Evolutionary conservation across 2,797 vertebrate genomes (phyloP).

Genomic region (Crotalus adamanteus): DNA sequence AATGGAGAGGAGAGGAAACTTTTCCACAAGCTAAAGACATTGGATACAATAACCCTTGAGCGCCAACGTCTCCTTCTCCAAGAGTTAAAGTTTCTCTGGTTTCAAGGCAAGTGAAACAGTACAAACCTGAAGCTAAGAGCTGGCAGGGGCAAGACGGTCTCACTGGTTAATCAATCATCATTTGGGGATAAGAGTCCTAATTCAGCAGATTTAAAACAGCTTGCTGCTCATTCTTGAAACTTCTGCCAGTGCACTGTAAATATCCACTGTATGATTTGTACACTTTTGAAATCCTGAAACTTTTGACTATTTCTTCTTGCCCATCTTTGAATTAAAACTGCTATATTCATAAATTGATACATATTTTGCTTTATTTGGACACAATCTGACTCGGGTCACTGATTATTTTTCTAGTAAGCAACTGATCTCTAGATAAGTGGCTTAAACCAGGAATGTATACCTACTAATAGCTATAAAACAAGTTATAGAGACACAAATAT

Average conservation of each 20-base stretch:
- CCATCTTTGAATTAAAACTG: not conserved
- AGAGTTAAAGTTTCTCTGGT: not conserved
- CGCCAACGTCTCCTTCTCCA: not conserved
- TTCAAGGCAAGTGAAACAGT: not conserved
- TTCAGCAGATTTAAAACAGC: not conserved
- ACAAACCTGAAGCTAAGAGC: not conserved
- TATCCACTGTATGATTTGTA: not conserved
- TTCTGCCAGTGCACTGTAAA: not conserved
- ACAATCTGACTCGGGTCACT: not conserved
- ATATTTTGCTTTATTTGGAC: not conserved
- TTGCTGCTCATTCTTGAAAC: not conserved
- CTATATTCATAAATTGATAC: not conserved
- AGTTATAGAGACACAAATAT: not conserved
- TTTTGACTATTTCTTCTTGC: not conserved
- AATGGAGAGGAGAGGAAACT: not conserved
- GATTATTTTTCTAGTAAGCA: not conserved
- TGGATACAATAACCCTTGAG: not conserved
- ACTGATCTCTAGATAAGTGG: not conserved
- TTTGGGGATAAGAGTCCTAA: not conserved
- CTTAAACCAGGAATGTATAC: not conserved
- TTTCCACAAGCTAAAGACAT: not conserved
- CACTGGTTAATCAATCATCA: not conserved
- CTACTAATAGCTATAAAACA: not conserved
- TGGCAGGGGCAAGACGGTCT: not conserved
- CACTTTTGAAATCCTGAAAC: not conserved